Evolutionary conservation across 2,888 invertebrate genomes (phyloP).

Genomic region (Drosophila cracens): DNA sequence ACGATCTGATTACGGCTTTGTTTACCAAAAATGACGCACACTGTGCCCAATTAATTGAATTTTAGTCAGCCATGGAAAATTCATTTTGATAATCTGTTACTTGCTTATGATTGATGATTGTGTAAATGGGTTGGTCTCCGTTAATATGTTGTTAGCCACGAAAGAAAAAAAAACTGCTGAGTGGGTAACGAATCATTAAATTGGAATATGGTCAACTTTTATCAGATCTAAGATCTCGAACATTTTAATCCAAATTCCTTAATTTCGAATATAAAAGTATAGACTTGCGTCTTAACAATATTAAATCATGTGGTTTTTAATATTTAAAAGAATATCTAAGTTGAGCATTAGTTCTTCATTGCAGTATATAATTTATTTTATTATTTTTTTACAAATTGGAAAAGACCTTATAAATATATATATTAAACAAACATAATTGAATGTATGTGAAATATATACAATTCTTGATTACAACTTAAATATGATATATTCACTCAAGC

Average conservation of each 20-base stretch:
- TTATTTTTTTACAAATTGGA: background rate
- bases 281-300: background rate
- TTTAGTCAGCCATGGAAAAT: constrained; percentile 47
- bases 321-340: background rate
- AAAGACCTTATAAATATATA: background rate
- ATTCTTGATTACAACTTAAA: background rate
- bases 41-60: constrained; percentile 66
- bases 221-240: background rate
- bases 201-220: constrained; percentile 6
- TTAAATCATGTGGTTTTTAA: background rate
- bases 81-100: constrained; percentile 39
- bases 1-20: constrained; percentile 72
- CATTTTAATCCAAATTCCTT: background rate
- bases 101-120: constrained; percentile 45
- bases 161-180: constrained; percentile 1
- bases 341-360: background rate
- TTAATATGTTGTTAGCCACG: background rate
- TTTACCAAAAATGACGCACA: constrained; percentile 68
- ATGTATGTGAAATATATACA: background rate
- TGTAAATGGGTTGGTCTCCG: constrained; percentile 30
- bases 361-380: background rate
- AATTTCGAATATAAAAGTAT: background rate
- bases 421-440: background rate
- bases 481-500: background rate
- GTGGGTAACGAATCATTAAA: constrained; percentile 25